Conservation (phyloP, 2,888 invertebrate genomes). For the Oligia strigilis region DNA sequence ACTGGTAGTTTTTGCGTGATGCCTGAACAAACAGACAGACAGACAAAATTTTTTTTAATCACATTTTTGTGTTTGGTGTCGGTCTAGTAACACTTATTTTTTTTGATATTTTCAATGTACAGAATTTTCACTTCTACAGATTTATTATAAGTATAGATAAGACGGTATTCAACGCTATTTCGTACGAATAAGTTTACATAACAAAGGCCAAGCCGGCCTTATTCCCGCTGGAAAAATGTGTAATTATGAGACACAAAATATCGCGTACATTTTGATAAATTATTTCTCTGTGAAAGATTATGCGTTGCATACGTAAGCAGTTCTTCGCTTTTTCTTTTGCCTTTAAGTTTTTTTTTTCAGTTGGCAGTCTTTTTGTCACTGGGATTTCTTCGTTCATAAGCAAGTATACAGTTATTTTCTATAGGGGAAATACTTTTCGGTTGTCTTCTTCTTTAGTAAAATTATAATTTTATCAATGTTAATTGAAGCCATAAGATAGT, state of each 20-base stretch:
- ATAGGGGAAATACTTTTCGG: no score
- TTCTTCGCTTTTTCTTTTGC: neutral
- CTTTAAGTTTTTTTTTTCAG: neutral
- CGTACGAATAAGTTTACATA: constrained; percentile 21
- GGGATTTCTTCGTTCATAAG: neutral
- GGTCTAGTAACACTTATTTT: no score
- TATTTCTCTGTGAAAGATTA: neutral
- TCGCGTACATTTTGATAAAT: constrained; percentile 12
- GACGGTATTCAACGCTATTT: neutral
- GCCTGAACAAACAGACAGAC: no score
- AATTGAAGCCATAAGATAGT: no score
- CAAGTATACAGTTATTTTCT: neutral
- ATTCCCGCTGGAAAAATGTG: neutral
- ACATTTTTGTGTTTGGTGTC: no score
- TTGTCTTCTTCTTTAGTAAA: no score
- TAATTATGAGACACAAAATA: constrained; percentile 19
- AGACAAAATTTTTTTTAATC: no score
- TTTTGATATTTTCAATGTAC: no score
- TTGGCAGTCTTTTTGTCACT: neutral
- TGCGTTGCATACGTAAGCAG: neutral
- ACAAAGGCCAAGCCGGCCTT: constrained; percentile 4
- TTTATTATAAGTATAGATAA: neutral
- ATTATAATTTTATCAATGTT: no score
- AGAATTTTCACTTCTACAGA: no score
- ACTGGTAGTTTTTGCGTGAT: no score